A percentile compares a stretch with the other conserved stretches of the same genome.
phyloP scores from a whole-genome alignment of 1,140 invertebrate genomes.

The Drosophila subpulchrella region DNA sequence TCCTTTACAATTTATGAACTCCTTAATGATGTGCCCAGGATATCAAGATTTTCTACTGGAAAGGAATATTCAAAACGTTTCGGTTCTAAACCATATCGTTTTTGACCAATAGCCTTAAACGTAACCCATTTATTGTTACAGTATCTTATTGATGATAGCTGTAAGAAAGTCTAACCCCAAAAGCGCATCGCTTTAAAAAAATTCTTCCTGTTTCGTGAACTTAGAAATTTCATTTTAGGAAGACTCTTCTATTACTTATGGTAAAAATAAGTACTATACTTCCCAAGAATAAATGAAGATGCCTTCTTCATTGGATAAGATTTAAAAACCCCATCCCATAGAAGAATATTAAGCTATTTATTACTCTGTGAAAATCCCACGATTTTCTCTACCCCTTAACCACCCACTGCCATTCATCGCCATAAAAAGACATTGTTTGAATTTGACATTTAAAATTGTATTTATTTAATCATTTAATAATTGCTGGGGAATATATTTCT shows the following conservation, averaged over 20 bases:
- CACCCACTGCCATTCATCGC: neutral
- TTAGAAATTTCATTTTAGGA: neutral
- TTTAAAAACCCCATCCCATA: neutral
- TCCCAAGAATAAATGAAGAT: too few species aligned
- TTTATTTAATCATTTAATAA: constrained; percentile 83
- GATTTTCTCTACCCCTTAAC: neutral
- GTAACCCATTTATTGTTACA: too few species aligned
- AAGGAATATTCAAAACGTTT: neutral
- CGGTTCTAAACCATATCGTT: neutral
- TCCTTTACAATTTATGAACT: constrained; percentile 26
- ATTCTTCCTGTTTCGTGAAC: neutral
- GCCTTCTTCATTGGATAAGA: neutral
- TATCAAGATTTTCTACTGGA: neutral
- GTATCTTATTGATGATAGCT: too few species aligned
- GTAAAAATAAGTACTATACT: neutral
- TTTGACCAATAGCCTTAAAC: neutral
- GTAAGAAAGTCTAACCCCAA: too few species aligned
- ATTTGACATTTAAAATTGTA: constrained; percentile 83
- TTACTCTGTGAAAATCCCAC: neutral
- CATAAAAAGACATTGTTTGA: constrained; percentile 34
- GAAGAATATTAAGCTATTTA: too few species aligned
- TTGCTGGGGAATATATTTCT: constrained; percentile 74
- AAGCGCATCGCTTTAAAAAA: too few species aligned
- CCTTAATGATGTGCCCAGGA: neutral
- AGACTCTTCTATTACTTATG: neutral